phyloP scores from a whole-genome alignment of 2,113 vertebrate genomes.

The Tricholaema leucomelas region DNA sequence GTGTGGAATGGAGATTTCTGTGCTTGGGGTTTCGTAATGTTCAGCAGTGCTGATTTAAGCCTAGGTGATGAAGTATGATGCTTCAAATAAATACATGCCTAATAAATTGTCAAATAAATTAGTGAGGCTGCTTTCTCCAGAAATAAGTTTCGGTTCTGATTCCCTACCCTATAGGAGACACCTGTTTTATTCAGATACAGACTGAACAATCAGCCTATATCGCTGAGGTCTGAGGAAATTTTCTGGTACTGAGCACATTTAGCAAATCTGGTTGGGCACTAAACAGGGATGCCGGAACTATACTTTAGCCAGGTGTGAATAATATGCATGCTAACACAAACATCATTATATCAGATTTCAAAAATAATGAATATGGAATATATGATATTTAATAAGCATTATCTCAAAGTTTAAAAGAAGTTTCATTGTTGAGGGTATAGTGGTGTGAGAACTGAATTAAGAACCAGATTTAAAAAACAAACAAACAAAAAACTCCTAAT shows the following conservation, averaged over 20 bases:
- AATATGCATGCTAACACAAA: neutral
- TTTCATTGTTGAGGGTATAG: neutral
- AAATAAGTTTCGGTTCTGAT: neutral
- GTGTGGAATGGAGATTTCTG: neutral
- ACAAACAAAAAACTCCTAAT: no score
- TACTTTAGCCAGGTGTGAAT: neutral
- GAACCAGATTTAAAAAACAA: neutral
- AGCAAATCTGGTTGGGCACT: rapidly evolving
- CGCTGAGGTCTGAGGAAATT: neutral
- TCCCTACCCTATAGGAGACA: neutral
- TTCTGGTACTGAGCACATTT: neutral
- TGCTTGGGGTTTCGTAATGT: neutral
- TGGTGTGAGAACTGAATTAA: neutral
- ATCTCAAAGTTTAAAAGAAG: neutral
- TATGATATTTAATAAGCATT: neutral
- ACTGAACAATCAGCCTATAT: neutral
- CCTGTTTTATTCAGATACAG: neutral
- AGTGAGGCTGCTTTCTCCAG: neutral
- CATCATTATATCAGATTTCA: neutral
- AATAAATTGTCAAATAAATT: neutral
- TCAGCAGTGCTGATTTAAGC: neutral
- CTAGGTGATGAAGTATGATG: neutral
- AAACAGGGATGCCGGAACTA: neutral
- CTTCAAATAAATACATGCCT: neutral
- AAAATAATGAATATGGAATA: neutral